Conservation (phyloP, 1,140 invertebrate species). For the Polypedilum pembai region DNA sequence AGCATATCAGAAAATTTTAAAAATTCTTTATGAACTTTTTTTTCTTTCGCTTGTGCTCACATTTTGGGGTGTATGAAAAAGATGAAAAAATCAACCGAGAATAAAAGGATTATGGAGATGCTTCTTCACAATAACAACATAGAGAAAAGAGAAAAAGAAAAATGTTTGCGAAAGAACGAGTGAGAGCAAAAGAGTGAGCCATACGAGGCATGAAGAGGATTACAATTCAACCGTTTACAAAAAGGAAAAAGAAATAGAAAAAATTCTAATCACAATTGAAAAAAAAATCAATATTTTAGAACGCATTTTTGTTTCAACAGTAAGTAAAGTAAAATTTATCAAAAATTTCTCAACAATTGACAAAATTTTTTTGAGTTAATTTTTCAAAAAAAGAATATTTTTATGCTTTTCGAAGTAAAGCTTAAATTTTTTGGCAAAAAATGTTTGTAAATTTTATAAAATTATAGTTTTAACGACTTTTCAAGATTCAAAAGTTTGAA, state of each 20-base stretch:
- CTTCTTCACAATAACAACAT: neutral
- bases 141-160: neutral
- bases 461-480: too few relatives aligned
- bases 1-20: neutral
- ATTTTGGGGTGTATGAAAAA: too few relatives aligned
- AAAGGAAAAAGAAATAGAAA: neutral
- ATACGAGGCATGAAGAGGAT: neutral
- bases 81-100: slow-evolving; percentile 12
- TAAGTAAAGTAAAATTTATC: neutral
- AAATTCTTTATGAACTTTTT: neutral
- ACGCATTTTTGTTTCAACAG: neutral
- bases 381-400: too few relatives aligned
- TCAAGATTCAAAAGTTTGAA: too few relatives aligned
- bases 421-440: too few relatives aligned
- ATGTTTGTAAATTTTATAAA: too few relatives aligned
- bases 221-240: neutral
- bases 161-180: neutral
- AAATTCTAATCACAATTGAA: too few relatives aligned
- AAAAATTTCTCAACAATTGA: neutral
- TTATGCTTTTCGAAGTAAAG: too few relatives aligned
- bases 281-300: too few relatives aligned
- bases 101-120: neutral
- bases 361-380: too few relatives aligned
- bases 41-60: neutral
- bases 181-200: neutral